Conservation (phyloP, 2,797 vertebrate genomes). For the Myripristis murdjan region DNA sequence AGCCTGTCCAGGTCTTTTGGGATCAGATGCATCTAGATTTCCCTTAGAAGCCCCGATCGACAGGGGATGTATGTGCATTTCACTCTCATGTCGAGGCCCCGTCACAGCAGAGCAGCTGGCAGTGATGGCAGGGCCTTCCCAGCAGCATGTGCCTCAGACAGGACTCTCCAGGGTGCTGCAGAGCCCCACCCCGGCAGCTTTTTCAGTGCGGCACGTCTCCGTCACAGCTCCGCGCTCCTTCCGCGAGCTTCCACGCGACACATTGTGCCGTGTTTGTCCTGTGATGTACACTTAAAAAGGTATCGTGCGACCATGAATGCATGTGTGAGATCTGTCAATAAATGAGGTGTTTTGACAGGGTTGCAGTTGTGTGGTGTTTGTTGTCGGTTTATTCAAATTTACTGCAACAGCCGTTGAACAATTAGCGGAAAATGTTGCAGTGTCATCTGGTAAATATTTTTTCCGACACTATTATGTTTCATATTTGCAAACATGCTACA, state of each 20-base stretch:
- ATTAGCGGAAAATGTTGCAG: background rate
- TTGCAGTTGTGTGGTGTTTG: background rate
- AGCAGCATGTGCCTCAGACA: constrained; percentile 80
- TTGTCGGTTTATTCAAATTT: background rate
- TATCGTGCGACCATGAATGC: background rate
- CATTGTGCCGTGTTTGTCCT: background rate
- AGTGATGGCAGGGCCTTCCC: constrained; percentile 69
- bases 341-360: too few species aligned
- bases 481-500: too few species aligned
- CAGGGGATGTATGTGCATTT: constrained; percentile 7
- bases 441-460: too few species aligned
- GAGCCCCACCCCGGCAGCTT: constrained; percentile 9
- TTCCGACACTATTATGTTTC: too few species aligned
- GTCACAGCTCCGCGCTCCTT: background rate
- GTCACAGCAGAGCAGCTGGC: constrained; percentile 73
- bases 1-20: background rate
- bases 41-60: background rate
- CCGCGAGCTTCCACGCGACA: background rate
- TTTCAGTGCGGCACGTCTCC: constrained; percentile 16
- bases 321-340: too few species aligned
- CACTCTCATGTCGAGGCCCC: constrained; percentile 19
- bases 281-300: background rate
- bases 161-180: constrained; percentile 50
- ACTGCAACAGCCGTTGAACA: background rate
- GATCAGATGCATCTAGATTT: background rate